Conservation (phyloP, 2,113 vertebrate genomes). For the Ictalurus furcatus region DNA sequence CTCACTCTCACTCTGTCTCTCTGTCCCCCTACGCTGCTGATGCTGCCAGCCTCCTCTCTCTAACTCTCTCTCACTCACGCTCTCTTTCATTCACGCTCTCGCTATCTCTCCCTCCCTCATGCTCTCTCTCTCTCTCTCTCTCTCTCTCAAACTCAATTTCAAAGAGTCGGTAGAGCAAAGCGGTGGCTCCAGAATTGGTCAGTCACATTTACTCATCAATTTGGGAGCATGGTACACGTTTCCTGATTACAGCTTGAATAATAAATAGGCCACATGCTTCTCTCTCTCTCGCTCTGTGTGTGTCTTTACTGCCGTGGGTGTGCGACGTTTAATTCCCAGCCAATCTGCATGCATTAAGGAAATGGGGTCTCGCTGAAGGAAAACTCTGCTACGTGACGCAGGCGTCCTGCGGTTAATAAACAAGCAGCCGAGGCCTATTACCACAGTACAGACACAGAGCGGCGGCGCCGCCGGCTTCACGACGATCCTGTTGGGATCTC, state of each 20-base stretch:
- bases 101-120: conserved; percentile 47
- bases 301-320: conserved; percentile 43
- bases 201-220: conserved; percentile 74
- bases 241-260: conserved; percentile 73
- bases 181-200: conserved; percentile 60
- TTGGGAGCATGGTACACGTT: conserved; percentile 63
- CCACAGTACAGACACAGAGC: conserved; percentile 15
- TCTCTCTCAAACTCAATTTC: conserved; percentile 66
- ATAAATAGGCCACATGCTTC: conserved; percentile 61
- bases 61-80: not conserved
- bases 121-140: conserved; percentile 17
- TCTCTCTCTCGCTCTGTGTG: not conserved
- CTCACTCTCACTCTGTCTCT: not conserved
- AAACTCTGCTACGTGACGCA: conserved; percentile 57
- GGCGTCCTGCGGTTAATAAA: conserved; percentile 65
- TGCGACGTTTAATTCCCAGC: conserved; percentile 63
- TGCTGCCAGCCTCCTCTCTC: not conserved
- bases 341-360: conserved; percentile 63
- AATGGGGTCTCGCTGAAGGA: conserved; percentile 42
- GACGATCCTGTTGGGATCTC: conserved; percentile 22
- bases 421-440: conserved; percentile 56
- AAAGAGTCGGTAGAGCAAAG: conserved; percentile 62
- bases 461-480: not conserved
- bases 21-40: not conserved
- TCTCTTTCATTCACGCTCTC: not conserved